These are phyloP conservation scores for Drosophila merina DNA, from an alignment of 2,888 invertebrate genomes.

Conservation along the genomic window DNA sequence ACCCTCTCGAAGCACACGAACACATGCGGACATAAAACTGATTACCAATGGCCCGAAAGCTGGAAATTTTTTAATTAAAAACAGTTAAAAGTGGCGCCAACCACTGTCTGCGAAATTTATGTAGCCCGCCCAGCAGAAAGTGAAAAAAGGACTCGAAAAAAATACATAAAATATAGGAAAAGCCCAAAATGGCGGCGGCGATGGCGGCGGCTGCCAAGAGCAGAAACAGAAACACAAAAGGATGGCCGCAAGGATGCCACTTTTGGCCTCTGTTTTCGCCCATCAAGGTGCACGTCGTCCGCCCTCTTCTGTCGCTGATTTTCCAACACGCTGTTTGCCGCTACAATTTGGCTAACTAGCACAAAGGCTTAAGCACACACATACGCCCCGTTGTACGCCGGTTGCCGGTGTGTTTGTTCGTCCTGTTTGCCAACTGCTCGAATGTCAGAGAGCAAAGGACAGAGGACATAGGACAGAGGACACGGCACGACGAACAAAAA, in stretches of 20 bases:
- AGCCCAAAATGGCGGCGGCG: conserved; percentile 23
- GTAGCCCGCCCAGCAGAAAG: conserved; percentile 39
- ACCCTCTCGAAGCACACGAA: conserved; percentile 23
- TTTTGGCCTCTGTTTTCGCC: conserved; percentile 2
- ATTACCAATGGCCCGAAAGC: conserved; percentile 46
- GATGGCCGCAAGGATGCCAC: conserved; percentile 23
- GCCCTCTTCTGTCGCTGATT: conserved; percentile 27
- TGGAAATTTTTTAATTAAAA: conserved; percentile 70
- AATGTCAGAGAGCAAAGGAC: conserved; percentile 54
- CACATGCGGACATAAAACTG: conserved; percentile 17
- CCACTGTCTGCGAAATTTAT: conserved; percentile 64
- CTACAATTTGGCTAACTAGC: conserved; percentile 47
- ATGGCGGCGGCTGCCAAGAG: conserved; percentile 32
- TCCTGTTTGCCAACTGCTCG: conserved; percentile 26
- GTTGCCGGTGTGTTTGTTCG: conserved; percentile 11
- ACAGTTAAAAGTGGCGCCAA: conserved; percentile 62
- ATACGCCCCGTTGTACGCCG: conserved; percentile 17
- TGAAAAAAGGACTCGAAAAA: conserved; percentile 8
- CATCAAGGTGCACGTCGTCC: conserved; percentile 37
- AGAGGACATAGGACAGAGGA: neutral
- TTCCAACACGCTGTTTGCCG: conserved; percentile 21
- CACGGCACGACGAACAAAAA: neutral
- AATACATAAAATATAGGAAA: conserved; percentile 10
- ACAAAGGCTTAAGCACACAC: conserved; percentile 33
- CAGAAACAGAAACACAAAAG: conserved; percentile 48